These are phyloP conservation scores for Polypedilum vanderplanki DNA, from an alignment of 1,140 invertebrate genomes.

Conservation along the genomic window DNA sequence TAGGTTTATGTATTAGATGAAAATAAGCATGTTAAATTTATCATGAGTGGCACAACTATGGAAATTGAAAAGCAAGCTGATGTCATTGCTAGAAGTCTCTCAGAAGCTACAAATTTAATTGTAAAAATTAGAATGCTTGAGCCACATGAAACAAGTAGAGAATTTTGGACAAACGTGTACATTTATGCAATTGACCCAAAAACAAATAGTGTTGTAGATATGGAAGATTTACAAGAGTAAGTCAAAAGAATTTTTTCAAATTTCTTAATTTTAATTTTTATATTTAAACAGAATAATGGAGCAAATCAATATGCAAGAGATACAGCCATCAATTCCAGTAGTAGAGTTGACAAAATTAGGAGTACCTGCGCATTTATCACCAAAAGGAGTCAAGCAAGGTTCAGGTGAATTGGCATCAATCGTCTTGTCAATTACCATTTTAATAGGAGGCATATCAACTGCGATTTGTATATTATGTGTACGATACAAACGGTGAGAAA, in stretches of 20 bases:
- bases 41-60: conserved; percentile 63
- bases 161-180: conserved; percentile 72
- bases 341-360: conserved; percentile 50
- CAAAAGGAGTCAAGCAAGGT: conserved; percentile 32
- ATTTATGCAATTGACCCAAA: conserved; percentile 74
- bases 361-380: conserved; percentile 34
- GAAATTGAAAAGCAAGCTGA: conserved; percentile 63
- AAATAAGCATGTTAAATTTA: conserved; percentile 68
- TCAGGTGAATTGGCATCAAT: conserved; percentile 64
- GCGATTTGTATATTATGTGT: conserved; percentile 71
- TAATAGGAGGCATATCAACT: conserved; percentile 66
- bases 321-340: conserved; percentile 49
- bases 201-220: conserved; percentile 72
- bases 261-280: not conserved
- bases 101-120: conserved; percentile 65
- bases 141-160: conserved; percentile 56
- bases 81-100: conserved; percentile 61
- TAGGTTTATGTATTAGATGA: conserved; percentile 77
- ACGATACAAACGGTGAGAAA: conserved; percentile 54
- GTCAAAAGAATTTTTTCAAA: conserved; percentile 33
- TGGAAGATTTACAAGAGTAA: conserved; percentile 68
- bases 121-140: conserved; percentile 69
- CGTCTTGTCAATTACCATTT: conserved; percentile 67
- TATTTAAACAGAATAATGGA: conserved; percentile 29
- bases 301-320: conserved; percentile 27